Evolutionary conservation across 2,113 vertebrate genomes (phyloP), one percentile per base, ranked within the genome.

Genomic region (Propithecus coquereli): DNA sequence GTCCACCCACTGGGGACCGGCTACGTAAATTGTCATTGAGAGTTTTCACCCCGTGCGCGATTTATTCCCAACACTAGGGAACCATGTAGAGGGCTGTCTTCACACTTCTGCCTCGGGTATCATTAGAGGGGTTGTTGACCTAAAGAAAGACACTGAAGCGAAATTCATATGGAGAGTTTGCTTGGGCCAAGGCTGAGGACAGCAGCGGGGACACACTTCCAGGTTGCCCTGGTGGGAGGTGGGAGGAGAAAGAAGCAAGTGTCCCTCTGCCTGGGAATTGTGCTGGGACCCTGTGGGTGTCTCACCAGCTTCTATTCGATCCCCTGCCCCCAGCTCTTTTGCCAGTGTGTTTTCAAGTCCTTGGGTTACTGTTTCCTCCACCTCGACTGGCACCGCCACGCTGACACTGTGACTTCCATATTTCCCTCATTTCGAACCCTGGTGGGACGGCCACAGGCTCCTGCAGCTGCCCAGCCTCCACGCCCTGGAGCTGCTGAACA

Each of bases 371-470:
- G 1, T 10, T 40, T 30, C 25, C 1, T 12, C 34, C 2, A 9
- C 6, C 6, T 30, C 4, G 0, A 23, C 20, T 37, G 45, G 34
- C 8, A 47, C 25, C 43, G 30, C 71, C 71, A 16, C 1, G 0
- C 4, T 9, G 43, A 43, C 25, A 11, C 40, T 3, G 6, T 11
- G 22, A 59, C 50, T 47, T 34, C 27, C 22, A 22, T 16, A 25
- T 5, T 63, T 73, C 70, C 3, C 1, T 45, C 61, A 40, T 13
- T 80, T 14, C n/a, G 37, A 9, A n/a, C 8, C 22, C 9, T 0
- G 0, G 3, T 34, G n/a, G 3, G 6, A 17, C 20, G 34, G 20
- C 45, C 11, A 4, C 2, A 17, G 30, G 40, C 71, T 76, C 40
- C 47, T 17, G 5, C 8, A 8, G 34, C 6, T 4, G 6, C 18